Evolutionary conservation across 2,888 invertebrate species (phyloP).

Genomic region (Laspeyria flexula): DNA sequence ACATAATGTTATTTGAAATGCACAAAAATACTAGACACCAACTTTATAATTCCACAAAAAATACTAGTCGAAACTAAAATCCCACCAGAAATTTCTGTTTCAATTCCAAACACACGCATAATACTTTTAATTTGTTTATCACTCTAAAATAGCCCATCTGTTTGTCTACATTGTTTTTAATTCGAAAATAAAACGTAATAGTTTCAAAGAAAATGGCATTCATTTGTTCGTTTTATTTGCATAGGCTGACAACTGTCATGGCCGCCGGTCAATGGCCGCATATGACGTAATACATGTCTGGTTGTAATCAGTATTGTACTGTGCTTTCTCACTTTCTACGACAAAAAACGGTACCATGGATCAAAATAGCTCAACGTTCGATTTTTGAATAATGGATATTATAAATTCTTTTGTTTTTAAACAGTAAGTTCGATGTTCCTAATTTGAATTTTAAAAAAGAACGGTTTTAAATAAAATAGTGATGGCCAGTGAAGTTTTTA

Average conservation of each 20-base stretch:
- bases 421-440: no score
- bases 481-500: no score
- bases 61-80: no score
- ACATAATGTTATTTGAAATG: no score
- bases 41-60: no score
- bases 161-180: background rate
- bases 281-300: slow-evolving; percentile 44
- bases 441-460: background rate
- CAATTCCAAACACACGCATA: no score
- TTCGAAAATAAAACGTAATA: slow-evolving; percentile 8
- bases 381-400: slow-evolving; percentile 7
- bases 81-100: no score
- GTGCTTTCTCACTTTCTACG: slow-evolving; percentile 53
- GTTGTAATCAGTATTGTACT: slow-evolving; percentile 27
- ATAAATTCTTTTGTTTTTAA: background rate
- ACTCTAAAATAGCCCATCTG: no score
- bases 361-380: slow-evolving; percentile 9
- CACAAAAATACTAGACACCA: no score
- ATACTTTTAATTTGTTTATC: no score
- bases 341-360: slow-evolving; percentile 40
- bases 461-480: background rate
- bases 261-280: slow-evolving; percentile 37
- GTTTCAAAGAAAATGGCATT: slow-evolving; percentile 34
- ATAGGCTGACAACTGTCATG: slow-evolving; percentile 39
- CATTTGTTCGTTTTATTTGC: slow-evolving; percentile 29